These are phyloP conservation scores for Phaethornis superciliosus DNA, from an alignment of 2,113 vertebrate genomes.

Conservation along the genomic window DNA sequence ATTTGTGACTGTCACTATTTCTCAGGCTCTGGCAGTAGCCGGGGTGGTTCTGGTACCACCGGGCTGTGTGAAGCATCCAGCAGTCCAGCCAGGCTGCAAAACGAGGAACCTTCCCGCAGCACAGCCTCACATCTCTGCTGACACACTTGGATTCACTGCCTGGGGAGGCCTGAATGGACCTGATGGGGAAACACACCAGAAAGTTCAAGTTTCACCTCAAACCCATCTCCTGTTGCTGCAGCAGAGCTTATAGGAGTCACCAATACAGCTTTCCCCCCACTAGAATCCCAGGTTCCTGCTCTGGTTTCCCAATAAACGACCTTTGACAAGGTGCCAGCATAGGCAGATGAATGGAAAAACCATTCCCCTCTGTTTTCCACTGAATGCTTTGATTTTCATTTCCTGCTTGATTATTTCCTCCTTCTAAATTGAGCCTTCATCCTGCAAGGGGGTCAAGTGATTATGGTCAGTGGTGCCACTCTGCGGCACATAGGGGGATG, in stretches of 20 bases:
- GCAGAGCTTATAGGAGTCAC: not conserved
- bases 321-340: not conserved
- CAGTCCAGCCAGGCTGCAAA: accelerated
- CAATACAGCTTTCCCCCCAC: not conserved
- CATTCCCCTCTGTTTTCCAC: not conserved
- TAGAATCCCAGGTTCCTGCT: not conserved
- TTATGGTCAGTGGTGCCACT: not conserved
- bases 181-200: not conserved
- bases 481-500: accelerated
- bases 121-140: not conserved
- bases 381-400: not conserved
- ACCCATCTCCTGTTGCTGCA: not conserved
- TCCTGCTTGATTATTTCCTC: not conserved
- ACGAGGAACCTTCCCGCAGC: not conserved
- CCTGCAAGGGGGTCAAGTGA: not conserved
- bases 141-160: not conserved
- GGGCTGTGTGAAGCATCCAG: accelerated
- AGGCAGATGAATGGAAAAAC: not conserved
- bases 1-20: not conserved
- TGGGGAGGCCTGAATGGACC: not conserved
- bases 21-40: not conserved
- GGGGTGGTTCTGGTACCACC: accelerated
- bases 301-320: not conserved
- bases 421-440: not conserved
- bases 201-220: constrained; percentile 18